Base-by-base conservation (phyloP, 2,888 invertebrate species). In the Physocephala rufipes region DNA sequence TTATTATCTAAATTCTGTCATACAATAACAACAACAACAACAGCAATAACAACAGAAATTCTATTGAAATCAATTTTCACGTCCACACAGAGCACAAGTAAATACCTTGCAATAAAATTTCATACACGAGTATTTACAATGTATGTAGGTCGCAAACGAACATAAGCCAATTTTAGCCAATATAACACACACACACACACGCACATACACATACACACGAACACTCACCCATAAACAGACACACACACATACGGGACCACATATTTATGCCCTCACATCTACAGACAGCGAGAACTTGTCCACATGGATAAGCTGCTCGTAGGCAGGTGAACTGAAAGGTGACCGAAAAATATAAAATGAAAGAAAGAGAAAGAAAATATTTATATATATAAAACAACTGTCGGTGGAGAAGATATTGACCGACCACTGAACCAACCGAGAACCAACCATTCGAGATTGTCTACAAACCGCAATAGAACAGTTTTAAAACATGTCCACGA, bases 11-110 rank as follows among this genome's bases (percentile, higher is more conserved):
- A 51, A 65, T 65, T 15, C 26, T n/a, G 19, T 19, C n/a, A n/a
- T 43, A 24, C 19, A 19, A 62, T n/a, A 28, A 62, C n/a, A 36
- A 36, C 63, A 45, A 63, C 63, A 28, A 19, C 63, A 63, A 47
- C n/a, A 21, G 47, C 45, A 24, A 21, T 2, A 21, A 63, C 63
- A 63, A 63, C 13, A 19, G 19, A 19, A 43, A 19, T 24, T 36
- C 16, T 28, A 21, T 15, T 49, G 43, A 55, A 67, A 67, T 67
- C 67, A 67, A 67, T 67, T 67, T 58, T 43, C 67, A 67, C 67
- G 36, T 43, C 24, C 55, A 43, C 26, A 36, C 30, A 55, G 12
- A 13, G n/a, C 13, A 19, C 1, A 21, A 2, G 16, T 47, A 2
- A 62, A 19, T 43, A 7, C 19, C n/a, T n/a, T 19, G 36, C 36